These are phyloP conservation scores for Xenopus tropicalis DNA, from an alignment of 2,113 vertebrate species.

Conservation along the genomic window UCB_Xtro_10.0 CM004447.2:18159501-18160000, in stretches of 20 bases:
- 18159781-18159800: conserved; percentile 3
- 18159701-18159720: background rate
- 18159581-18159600: too few relatives aligned
- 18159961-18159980: too few relatives aligned
- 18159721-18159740: background rate
- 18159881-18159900: background rate
- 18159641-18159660: too few relatives aligned
- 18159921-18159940: background rate
- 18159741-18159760: background rate
- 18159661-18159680: too few relatives aligned
- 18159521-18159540: too few relatives aligned
- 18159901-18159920: background rate
- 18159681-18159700: background rate
- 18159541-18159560: too few relatives aligned
- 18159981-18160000: too few relatives aligned
- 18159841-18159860: background rate
- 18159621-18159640: too few relatives aligned
- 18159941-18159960: too few relatives aligned
- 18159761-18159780: conserved; percentile 7
- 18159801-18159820: background rate
- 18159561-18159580: too few relatives aligned
- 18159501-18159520: too few relatives aligned
- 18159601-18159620: too few relatives aligned
- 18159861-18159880: background rate
- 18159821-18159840: background rate